Conservation (phyloP, 1,140 invertebrate species). For the Drosophila arawakana region DNA sequence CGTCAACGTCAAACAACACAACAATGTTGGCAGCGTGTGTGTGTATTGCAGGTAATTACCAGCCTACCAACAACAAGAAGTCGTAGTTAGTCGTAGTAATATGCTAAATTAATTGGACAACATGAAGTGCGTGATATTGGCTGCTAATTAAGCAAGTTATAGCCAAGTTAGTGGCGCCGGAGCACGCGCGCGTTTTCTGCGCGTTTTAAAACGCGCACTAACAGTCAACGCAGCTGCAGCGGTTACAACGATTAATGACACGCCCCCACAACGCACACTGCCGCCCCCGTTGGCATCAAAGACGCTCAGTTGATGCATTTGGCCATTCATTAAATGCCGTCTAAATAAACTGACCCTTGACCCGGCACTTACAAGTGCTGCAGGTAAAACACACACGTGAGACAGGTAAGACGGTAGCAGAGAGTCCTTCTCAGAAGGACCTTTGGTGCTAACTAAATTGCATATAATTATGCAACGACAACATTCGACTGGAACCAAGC, state of each 20-base stretch:
- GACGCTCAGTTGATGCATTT: constrained; percentile 2
- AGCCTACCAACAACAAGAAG: constrained; percentile 39
- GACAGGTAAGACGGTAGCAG: constrained; percentile 17
- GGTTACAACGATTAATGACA: not conserved
- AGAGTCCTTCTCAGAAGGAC: constrained; percentile 56
- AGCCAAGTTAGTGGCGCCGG: constrained; percentile 57
- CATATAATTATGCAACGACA: constrained; percentile 78
- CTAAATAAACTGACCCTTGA: not conserved
- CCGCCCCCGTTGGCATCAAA: constrained; percentile 27
- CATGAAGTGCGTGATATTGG: constrained; percentile 82
- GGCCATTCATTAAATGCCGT: not conserved
- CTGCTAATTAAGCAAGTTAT: constrained; percentile 79
- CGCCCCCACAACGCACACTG: constrained; percentile 5
- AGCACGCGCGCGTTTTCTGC: constrained; percentile 50
- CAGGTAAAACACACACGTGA: too few species aligned
- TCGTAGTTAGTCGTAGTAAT: constrained; percentile 70
- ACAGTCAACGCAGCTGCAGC: constrained; percentile 8
- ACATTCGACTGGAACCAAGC: constrained; percentile 31
- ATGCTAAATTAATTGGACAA: constrained; percentile 81
- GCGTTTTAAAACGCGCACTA: constrained; percentile 31
- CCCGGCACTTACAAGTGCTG: not conserved
- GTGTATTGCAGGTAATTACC: constrained; percentile 58
- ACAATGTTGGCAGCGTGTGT: constrained; percentile 26
- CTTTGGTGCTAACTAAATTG: constrained; percentile 63
- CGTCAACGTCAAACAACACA: constrained; percentile 58